Conservation (phyloP, 2,888 invertebrate species). For the Lissonota sp. region DNA sequence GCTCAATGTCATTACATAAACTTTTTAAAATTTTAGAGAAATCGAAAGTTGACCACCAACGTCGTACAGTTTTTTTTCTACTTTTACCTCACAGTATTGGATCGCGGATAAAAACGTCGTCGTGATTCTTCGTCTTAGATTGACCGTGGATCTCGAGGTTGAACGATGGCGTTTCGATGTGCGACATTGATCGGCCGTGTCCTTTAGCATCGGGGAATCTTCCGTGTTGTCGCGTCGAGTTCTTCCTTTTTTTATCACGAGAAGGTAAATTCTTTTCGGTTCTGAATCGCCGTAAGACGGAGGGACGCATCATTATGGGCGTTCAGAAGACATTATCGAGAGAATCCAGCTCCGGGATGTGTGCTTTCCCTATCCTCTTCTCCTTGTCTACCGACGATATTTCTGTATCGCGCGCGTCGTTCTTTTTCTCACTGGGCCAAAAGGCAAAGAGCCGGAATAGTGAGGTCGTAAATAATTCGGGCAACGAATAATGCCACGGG, state of each 20-base stretch:
- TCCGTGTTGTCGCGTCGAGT: conserved; percentile 44
- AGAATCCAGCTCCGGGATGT: conserved; percentile 14
- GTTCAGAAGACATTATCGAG: conserved; percentile 66
- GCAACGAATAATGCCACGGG: conserved; percentile 80
- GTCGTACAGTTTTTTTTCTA: conserved; percentile 3
- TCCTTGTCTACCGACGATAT: neutral
- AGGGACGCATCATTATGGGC: conserved; percentile 80
- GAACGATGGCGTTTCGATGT: conserved; percentile 26
- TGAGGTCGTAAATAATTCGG: conserved; percentile 82
- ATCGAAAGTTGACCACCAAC: conserved; percentile 24
- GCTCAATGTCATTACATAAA: neutral
- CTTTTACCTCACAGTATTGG: conserved; percentile 8
- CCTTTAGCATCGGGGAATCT: conserved; percentile 34
- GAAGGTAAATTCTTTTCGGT: conserved; percentile 74
- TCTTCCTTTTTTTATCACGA: conserved; percentile 52
- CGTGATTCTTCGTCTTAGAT: conserved; percentile 42
- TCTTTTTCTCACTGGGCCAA: conserved; percentile 43
- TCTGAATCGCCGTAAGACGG: conserved; percentile 78
- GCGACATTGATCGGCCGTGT: conserved; percentile 25
- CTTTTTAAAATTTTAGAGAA: neutral
- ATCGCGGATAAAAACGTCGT: conserved; percentile 29
- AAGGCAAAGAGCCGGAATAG: conserved; percentile 68
- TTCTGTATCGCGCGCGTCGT: conserved; percentile 27
- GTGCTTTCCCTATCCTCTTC: conserved; percentile 2
- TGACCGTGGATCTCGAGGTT: conserved; percentile 14